Percentiles rank a stretch among this genome's conserved stretches.
These are phyloP conservation scores for Hippasteria phrygiana DNA, from an alignment of 53 echinoderm and acorn worm genomes.

Conservation along the genomic window DNA sequence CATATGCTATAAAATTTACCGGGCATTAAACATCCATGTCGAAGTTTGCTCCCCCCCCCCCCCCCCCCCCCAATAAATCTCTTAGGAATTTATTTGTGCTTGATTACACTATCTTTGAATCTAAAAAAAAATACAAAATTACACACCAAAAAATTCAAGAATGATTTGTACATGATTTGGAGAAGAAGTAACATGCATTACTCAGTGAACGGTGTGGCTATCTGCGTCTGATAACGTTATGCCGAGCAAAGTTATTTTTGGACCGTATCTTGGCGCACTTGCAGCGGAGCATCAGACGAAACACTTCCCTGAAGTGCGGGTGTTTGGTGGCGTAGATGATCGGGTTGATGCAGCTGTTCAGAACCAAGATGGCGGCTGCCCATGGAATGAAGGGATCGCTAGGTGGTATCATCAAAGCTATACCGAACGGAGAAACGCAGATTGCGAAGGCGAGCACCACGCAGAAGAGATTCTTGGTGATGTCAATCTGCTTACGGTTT, in stretches of 20 bases:
- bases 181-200: too few species aligned
- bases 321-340: conserved; percentile 93
- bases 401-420: conserved; percentile 85
- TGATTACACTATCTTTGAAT: too few species aligned
- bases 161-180: too few species aligned
- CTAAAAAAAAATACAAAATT: too few species aligned
- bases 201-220: too few species aligned
- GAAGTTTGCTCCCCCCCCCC: too few species aligned
- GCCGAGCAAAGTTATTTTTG: background rate
- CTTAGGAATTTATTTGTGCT: too few species aligned
- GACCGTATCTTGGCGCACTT: conserved; percentile 67
- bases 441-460: conserved; percentile 87
- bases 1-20: too few species aligned
- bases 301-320: conserved; percentile 90
- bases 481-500: conserved; percentile 74
- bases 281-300: conserved; percentile 74
- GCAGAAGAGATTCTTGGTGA: conserved; percentile 89
- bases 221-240: conserved; percentile 18
- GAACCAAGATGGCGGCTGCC: conserved; percentile 84
- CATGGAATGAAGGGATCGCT: conserved; percentile 91
- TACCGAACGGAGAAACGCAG: conserved; percentile 85
- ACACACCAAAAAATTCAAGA: too few species aligned
- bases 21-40: too few species aligned
- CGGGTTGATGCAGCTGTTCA: conserved; percentile 89
- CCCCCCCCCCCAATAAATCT: too few species aligned